Base-by-base conservation (phyloP, 2,113 vertebrate genomes). In the Zapus hudsonius region DNA sequence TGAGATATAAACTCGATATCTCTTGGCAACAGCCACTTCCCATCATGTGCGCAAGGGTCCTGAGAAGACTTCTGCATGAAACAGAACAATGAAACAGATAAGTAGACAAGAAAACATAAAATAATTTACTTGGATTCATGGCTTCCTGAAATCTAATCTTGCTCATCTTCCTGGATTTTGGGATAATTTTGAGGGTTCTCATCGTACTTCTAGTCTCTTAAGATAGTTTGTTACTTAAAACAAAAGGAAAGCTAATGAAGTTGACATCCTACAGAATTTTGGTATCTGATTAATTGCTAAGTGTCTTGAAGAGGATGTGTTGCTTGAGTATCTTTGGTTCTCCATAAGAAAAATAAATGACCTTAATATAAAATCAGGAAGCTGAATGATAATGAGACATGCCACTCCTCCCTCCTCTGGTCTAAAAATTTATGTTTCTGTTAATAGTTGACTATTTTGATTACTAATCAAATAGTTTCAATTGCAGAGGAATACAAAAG, bases 41-140 rank as follows among this genome's bases (percentile, higher is more conserved):
- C 29, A 75, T 82, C 27, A 40, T 40, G 10, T 42, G 33, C 73
- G 42, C 10, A 87, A 67, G 3, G 64, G 76, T n/a, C 57, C 3
- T 23, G 33, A 92, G 72, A 64, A 92, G 67, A 90, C 4, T 84
- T 81, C n/a, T 80, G 23, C 19, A 55, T 5, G 55, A 66, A 92
- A 86, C 4, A 90, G 9, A 82, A 59, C 12, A 84, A 36, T 63
- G 86, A 88, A 89, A 27, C 31, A 82, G 73, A 93, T 44, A 74
- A 74, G 52, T 3, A 25, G 7, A 29, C 78, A 52, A 40, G 73
- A 42, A 10, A 69, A 85, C 40, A 27, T 57, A 20, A 7, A 61
- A 33, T 72, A 22, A n/a, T 74, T 76, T 10, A 10, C n/a, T 25
- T 81, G 38, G 4, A 52, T n/a, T 36, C 5, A n/a, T 5, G 78